Evolutionary conservation across 37 sponge, comb jelly and placozoan species (phyloP).

Genomic region (Halisarca cf. caerulea): DNA sequence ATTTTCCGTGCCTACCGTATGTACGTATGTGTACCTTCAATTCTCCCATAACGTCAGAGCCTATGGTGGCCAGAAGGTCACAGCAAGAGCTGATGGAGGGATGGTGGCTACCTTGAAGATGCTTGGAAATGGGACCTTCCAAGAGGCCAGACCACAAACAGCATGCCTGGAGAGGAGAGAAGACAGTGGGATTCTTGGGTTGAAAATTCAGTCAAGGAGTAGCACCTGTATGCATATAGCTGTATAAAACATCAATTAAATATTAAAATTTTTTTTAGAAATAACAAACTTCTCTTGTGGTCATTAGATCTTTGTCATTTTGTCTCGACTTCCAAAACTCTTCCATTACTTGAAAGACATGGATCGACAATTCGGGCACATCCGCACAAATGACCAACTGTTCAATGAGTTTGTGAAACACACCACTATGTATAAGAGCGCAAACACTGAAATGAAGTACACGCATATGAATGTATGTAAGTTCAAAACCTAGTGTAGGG

Average conservation of each 20-base stretch:
- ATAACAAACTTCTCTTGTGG: too few species aligned
- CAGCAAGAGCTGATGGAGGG: constrained; percentile 2
- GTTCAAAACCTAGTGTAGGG: too few species aligned
- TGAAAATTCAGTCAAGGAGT: not conserved
- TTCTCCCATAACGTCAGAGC: not conserved
- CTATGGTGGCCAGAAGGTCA: constrained; percentile 12
- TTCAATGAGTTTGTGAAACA: not conserved
- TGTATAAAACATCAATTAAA: too few species aligned
- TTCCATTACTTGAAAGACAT: not conserved
- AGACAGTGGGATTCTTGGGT: not conserved
- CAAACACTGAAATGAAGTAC: not conserved
- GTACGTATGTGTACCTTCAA: not conserved
- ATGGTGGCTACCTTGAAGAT: not conserved
- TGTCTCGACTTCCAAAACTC: constrained; percentile 16
- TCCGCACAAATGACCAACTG: not conserved
- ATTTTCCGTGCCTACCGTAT: too few species aligned
- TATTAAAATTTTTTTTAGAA: too few species aligned
- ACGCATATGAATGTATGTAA: not conserved
- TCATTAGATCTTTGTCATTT: not conserved
- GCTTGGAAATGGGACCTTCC: not conserved
- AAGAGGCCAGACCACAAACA: not conserved
- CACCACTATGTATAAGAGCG: not conserved
- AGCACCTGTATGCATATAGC: too few species aligned
- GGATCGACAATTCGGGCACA: not conserved
- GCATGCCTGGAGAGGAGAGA: not conserved